Conservation (phyloP, 2,888 invertebrate genomes). For the Phania funesta region DNA sequence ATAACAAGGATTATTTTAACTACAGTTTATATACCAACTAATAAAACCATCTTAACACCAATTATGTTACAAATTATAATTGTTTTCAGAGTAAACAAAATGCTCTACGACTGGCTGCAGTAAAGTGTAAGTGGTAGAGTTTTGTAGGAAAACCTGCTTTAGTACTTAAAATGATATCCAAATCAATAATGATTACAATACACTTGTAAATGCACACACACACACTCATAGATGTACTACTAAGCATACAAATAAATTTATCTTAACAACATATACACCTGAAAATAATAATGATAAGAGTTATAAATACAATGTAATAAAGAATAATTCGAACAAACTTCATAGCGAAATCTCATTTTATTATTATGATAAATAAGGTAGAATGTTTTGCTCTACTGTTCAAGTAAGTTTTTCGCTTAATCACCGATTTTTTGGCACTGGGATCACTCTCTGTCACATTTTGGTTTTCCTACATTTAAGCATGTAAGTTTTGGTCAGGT, state of each 20-base stretch:
- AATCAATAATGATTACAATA: conserved; percentile 55
- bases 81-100: conserved; percentile 51
- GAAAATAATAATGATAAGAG: conserved; percentile 31
- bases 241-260: conserved; percentile 15
- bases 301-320: background rate
- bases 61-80: conserved; percentile 68
- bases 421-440: no score
- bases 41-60: conserved; percentile 64
- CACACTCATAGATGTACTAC: background rate
- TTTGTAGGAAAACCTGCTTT: conserved; percentile 3
- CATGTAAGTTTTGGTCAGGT: conserved; percentile 10
- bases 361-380: no score
- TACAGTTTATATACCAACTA: conserved; percentile 41
- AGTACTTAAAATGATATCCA: conserved; percentile 42
- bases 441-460: background rate
- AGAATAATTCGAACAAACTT: background rate
- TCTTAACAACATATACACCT: conserved; percentile 32
- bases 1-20: conserved; percentile 48
- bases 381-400: no score
- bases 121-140: background rate
- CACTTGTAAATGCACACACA: background rate
- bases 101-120: background rate
- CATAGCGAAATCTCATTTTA: background rate
- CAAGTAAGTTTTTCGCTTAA: no score
- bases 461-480: background rate